Base-by-base conservation (phyloP, 35 echinoderm and acorn worm species). In the Apostichopus japonicus region DNA sequence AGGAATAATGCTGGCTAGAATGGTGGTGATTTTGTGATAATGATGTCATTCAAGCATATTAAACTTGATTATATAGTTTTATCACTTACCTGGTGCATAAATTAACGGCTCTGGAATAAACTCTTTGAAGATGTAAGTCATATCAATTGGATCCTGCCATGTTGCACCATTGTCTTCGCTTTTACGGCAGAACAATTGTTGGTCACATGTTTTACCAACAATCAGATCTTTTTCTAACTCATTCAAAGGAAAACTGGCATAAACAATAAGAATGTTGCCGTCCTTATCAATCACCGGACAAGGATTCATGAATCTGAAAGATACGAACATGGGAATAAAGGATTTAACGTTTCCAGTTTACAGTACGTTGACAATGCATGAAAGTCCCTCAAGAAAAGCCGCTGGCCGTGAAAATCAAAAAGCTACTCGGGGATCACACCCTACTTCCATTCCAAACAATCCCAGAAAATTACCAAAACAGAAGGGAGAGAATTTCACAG, bases 31-130 rank as follows among this genome's bases (percentile, higher is more conserved):
- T 44, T 44, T 44, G 33, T 44, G 33, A 44, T 44, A 44, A 44
- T 3, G 33, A 44, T 44, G 33, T 44, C 33, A 4, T 44, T 44
- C 33, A 44, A 3, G 33, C 33, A 3, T 3, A 44, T 44, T 44
- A 44, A 44, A 44, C 33, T 44, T 3, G 33, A 44, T 44, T 44
- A 44, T 44, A 44, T 44, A 44, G 4, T 44, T 6, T 44, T 82
- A 82, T 54, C 22, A 82, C 79, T 54, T 19, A 89, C 86, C 86
- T 89, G 86, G 86, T 89, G 86, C 86, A 72, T 89, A 89, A 8
- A 89, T 1, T 51, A 89, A 22, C 51, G 86, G 86, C 19, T 59
- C 51, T 22, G 56, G 22, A 23, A 44, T 17, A 54, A 67, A 65
- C 25, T 67, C 59, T 4, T 89, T 16, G 24, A 89, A 16, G 8